Conservation (phyloP, 2,888 invertebrate genomes). For the Acleris emargana region DNA sequence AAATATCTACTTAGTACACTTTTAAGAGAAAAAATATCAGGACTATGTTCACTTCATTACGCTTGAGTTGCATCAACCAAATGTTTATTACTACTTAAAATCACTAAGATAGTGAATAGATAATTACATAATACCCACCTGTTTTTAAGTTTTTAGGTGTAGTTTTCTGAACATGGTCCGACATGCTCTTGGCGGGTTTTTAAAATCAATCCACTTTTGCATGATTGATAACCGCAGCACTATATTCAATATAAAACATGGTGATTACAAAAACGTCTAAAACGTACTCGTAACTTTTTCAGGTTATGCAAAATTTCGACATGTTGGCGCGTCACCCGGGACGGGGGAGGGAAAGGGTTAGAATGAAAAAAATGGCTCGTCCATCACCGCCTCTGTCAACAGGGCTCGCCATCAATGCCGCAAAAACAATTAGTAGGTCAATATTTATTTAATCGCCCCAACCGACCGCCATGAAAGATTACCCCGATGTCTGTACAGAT, state of each 20-base stretch:
- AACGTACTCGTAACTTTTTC: slow-evolving; percentile 27
- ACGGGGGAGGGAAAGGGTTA: slow-evolving; percentile 59
- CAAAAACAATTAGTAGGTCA: slow-evolving; percentile 81
- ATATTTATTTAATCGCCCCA: slow-evolving; percentile 78
- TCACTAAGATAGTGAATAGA: too few relatives aligned
- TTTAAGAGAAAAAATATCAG: too few relatives aligned
- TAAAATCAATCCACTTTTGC: too few relatives aligned
- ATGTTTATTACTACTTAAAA: too few relatives aligned
- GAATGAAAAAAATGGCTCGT: slow-evolving; percentile 73
- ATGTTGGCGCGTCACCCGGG: slow-evolving; percentile 58
- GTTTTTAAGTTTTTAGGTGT: too few relatives aligned
- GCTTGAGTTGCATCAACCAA: too few relatives aligned
- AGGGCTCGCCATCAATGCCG: slow-evolving; percentile 70
- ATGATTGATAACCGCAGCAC: too few relatives aligned
- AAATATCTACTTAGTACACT: too few relatives aligned
- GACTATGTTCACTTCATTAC: too few relatives aligned
- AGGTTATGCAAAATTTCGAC: slow-evolving; percentile 41
- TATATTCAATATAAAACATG: background rate
- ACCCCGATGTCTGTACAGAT: slow-evolving; percentile 48
- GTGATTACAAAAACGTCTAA: slow-evolving; percentile 20
- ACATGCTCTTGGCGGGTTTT: too few relatives aligned
- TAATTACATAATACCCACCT: too few relatives aligned
- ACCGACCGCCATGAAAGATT: slow-evolving; percentile 64
- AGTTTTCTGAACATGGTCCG: too few relatives aligned
- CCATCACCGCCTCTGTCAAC: slow-evolving; percentile 78